These are phyloP conservation scores for Cladorhizidae sp. DNA, from an alignment of 37 sponge, comb jelly and placozoan species.

Conservation along the genomic window DNA sequence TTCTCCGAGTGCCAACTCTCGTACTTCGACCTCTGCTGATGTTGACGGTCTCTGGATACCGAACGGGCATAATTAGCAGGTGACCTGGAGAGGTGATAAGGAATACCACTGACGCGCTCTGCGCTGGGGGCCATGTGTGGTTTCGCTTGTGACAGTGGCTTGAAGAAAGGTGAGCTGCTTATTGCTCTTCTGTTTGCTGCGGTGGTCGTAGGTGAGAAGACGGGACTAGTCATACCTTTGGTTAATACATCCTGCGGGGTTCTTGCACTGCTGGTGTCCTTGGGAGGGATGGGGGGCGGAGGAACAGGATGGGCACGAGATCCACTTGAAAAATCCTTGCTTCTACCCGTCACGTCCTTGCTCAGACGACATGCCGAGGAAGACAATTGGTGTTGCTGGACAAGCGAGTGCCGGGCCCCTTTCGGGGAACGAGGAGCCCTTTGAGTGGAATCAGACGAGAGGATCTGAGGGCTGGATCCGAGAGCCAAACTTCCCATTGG, in stretches of 20 bases:
- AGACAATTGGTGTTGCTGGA: not conserved
- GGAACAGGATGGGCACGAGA: not conserved
- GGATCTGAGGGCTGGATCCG: not conserved
- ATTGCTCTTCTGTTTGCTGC: not conserved
- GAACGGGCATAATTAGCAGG: too few relatives aligned
- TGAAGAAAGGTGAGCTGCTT: constrained; percentile 4
- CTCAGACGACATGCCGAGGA: not conserved
- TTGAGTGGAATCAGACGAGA: too few relatives aligned
- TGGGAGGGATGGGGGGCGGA: not conserved
- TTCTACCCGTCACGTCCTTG: not conserved
- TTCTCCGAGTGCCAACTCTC: too few relatives aligned
- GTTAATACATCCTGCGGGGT: not conserved
- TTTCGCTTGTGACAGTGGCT: too few relatives aligned
- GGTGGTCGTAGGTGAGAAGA: not conserved
- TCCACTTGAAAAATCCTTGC: too few relatives aligned
- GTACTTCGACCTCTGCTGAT: too few relatives aligned
- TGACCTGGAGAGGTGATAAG: too few relatives aligned
- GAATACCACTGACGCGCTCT: too few relatives aligned
- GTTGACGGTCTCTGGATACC: too few relatives aligned
- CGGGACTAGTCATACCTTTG: not conserved
- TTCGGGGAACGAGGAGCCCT: constrained; percentile 10
- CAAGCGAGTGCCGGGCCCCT: not conserved
- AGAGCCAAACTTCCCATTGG: not conserved
- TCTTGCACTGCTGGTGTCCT: not conserved
- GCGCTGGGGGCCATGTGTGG: too few relatives aligned